These are phyloP conservation scores for Alca torda DNA, from an alignment of 2,797 vertebrate species.

Conservation along the genomic window DNA sequence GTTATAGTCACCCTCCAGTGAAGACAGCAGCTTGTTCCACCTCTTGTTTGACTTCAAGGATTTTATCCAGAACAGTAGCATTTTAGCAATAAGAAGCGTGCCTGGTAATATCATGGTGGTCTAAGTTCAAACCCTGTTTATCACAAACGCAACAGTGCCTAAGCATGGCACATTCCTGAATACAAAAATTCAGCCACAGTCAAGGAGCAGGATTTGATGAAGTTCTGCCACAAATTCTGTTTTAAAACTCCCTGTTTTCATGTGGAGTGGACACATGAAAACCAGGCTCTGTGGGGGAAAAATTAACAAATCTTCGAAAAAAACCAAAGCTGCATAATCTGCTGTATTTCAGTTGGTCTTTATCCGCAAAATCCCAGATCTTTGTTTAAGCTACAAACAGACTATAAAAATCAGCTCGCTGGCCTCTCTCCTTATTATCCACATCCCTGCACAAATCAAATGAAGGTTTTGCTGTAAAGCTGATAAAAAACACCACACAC, in stretches of 20 bases:
- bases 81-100: neutral
- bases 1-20: neutral
- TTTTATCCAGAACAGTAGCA: constrained; percentile 27
- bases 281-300: neutral
- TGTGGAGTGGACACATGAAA: constrained; percentile 35
- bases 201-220: neutral
- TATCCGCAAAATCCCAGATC: constrained; percentile 80
- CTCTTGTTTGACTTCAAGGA: neutral
- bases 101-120: neutral
- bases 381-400: constrained; percentile 81
- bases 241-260: constrained; percentile 49
- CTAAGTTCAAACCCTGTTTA: neutral
- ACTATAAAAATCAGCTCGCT: constrained; percentile 75
- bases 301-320: constrained; percentile 78
- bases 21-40: neutral
- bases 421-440: constrained; percentile 73
- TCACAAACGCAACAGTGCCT: neutral
- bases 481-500: constrained; percentile 71
- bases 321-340: constrained; percentile 75
- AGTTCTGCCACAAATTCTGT: constrained; percentile 33
- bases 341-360: constrained; percentile 75
- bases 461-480: constrained; percentile 74
- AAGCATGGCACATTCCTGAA: neutral
- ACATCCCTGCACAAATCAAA: constrained; percentile 79
- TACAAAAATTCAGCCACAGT: neutral